Evolutionary conservation across 2,113 vertebrate species (phyloP), one percentile per base, ranked within the genome.

Genomic region (Brachypteracias leptosomus): DNA sequence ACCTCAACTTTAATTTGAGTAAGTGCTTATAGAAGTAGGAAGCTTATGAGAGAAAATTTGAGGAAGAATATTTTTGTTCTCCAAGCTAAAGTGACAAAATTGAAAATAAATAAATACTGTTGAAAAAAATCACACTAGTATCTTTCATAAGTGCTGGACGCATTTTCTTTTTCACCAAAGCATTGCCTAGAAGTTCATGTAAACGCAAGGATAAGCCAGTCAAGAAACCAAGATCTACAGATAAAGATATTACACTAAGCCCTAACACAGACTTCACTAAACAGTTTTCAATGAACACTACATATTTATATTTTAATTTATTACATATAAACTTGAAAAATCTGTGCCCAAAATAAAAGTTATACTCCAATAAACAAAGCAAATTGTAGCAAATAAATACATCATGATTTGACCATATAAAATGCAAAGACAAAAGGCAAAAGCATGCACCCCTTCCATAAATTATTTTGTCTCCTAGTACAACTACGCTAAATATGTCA

Each of bases 51-150:
- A 76, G 29, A 91, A 70, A 70, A 80, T 55, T 24, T 51, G 10
- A 88, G 29, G 22, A 74, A 42, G 6, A 11, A 5, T 46, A 46
- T 38, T 83, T 38, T 74, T 20, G 28, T 36, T 78, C 52, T 78
- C 63, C 24, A 88, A 73, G 13, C 40, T 47, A 31, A 80, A 86
- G 10, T 25, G 38, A 85, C 20, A 82, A 68, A 35, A 65, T 24
- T 65, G 28, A 8, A 42, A 61, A 62, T 25, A 55, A n/a, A 83
- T 33, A 38, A 89, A 42, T 33, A 68, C 16, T 35, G 26, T 18
- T 55, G 4, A 33, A 67, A 59, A 66, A 67, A 35, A 9, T 0
- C 0, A 0, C 10, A 29, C 6, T 40, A 42, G 38, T 71, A 71
- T 9, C 24, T 28, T 81, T 44, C 6, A 0, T 17, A 87, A 85